These are phyloP conservation scores for Eupithecia inturbata DNA, from an alignment of 2,888 invertebrate genomes.

Conservation along the genomic window DNA sequence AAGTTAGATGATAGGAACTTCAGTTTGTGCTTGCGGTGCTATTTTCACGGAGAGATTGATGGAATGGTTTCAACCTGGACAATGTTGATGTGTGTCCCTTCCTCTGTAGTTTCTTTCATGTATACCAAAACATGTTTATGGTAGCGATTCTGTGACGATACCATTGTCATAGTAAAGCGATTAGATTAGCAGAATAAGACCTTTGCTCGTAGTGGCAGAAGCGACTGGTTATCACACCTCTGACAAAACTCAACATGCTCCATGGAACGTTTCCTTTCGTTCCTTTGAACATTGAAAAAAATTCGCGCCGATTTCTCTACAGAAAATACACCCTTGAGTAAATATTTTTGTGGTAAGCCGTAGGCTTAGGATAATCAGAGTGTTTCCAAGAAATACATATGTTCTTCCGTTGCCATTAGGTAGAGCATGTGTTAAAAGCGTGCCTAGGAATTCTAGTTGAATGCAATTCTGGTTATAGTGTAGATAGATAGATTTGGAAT, in stretches of 20 bases:
- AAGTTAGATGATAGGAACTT: too few species aligned
- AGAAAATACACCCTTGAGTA: background rate
- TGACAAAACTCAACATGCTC: background rate
- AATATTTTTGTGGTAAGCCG: background rate
- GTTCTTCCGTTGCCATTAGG: background rate
- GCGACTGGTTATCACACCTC: background rate
- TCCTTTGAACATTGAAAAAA: background rate
- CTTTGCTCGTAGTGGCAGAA: background rate
- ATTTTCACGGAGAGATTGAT: too few species aligned
- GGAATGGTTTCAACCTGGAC: too few species aligned
- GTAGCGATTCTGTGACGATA: too few species aligned
- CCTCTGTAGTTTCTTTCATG: too few species aligned
- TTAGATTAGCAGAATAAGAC: too few species aligned
- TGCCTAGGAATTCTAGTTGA: background rate
- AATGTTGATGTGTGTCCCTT: too few species aligned
- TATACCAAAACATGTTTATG: too few species aligned
- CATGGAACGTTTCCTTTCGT: background rate
- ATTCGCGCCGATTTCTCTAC: background rate
- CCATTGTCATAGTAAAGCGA: too few species aligned
- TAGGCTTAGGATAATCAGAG: constrained; percentile 2
- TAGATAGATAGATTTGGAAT: too few species aligned
- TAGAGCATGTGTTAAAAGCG: background rate
- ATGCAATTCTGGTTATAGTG: background rate
- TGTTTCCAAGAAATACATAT: constrained; percentile 1
- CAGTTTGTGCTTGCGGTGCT: too few species aligned